Conservation (phyloP, 1,140 invertebrate genomes). For the Calliphora vicina region DNA sequence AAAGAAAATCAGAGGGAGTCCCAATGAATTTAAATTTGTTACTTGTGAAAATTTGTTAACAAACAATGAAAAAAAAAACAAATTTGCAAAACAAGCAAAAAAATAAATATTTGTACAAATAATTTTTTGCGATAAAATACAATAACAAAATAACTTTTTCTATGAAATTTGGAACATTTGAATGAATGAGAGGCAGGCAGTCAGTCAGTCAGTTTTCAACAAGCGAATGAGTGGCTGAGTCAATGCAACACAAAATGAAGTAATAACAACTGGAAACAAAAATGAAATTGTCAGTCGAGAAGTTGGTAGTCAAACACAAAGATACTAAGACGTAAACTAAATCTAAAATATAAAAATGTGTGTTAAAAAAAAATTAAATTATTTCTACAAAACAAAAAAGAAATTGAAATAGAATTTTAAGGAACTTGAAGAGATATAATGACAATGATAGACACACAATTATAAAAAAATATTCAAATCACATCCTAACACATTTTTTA, state of each 20-base stretch:
- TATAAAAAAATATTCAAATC: background rate
- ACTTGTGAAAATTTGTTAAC: background rate
- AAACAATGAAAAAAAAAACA: background rate
- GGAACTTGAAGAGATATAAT: background rate
- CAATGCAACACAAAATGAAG: background rate
- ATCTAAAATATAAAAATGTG: background rate
- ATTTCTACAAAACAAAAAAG: background rate
- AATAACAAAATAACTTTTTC: background rate
- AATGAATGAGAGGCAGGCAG: no score
- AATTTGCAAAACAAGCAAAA: background rate
- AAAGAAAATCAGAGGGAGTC: background rate
- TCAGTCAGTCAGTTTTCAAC: background rate
- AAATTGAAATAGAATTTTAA: background rate
- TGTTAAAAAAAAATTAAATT: background rate
- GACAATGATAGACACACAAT: background rate
- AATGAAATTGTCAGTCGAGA: background rate
- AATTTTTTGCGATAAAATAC: background rate
- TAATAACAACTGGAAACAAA: background rate
- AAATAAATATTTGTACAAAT: background rate
- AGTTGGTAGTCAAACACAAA: background rate
- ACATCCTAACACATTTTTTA: background rate
- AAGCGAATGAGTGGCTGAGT: background rate
- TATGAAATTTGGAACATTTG: background rate
- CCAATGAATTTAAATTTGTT: background rate
- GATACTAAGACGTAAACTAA: no score